Conservation (phyloP, 2,888 invertebrate species). For the Clepsis dumicolana region DNA sequence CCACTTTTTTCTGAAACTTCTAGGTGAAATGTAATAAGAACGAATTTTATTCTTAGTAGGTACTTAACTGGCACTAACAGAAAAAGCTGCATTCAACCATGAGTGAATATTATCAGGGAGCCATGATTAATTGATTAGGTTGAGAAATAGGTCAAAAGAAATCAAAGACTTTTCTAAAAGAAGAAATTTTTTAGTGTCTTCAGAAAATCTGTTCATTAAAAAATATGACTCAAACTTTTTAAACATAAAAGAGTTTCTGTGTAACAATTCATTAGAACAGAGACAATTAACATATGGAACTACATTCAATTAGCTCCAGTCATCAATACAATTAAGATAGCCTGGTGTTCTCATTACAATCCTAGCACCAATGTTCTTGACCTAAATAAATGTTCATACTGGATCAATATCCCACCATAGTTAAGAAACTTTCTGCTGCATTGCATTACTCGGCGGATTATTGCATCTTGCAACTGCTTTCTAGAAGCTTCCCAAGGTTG, state of each 20-base stretch:
- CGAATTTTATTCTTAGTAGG: no score
- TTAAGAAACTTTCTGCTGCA: conserved; percentile 42
- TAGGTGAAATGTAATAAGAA: no score
- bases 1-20: no score
- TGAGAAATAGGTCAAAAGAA: neutral
- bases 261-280: neutral
- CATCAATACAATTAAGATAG: conserved; percentile 6
- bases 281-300: neutral
- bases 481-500: conserved; percentile 29
- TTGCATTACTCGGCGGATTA: conserved; percentile 25
- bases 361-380: conserved; percentile 41
- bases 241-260: neutral
- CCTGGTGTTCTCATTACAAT: conserved; percentile 31
- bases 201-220: neutral
- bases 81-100: no score
- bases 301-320: neutral
- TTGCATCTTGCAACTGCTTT: conserved; percentile 33
- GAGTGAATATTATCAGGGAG: no score
- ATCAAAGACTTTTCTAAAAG: no score
- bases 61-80: no score
- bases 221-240: neutral
- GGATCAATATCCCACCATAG: conserved; percentile 46
- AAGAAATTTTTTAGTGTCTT: neutral
- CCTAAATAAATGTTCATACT: conserved; percentile 44
- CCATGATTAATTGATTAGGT: neutral